These are phyloP conservation scores for Crematogaster levior DNA, from an alignment of 2,888 invertebrate species.

Conservation along the genomic window DNA sequence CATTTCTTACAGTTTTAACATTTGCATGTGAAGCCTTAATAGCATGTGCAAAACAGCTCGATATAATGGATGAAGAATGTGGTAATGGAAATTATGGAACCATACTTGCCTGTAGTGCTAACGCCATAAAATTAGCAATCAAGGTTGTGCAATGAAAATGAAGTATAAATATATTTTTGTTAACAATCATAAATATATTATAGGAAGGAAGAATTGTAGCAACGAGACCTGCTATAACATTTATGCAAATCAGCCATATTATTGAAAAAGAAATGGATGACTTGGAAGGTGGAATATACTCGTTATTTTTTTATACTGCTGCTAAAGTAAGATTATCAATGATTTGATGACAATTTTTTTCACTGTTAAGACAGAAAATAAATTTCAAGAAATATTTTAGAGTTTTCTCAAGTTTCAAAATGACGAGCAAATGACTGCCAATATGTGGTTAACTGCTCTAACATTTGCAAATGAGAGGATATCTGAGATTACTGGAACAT, in stretches of 20 bases:
- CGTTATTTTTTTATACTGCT: constrained; percentile 90
- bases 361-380: neutral
- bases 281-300: constrained; percentile 91
- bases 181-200: constrained; percentile 18
- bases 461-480: constrained; percentile 87
- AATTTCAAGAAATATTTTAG: constrained; percentile 60
- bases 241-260: constrained; percentile 86
- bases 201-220: constrained; percentile 65
- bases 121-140: constrained; percentile 72
- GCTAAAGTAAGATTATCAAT: constrained; percentile 84
- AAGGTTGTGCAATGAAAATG: constrained; percentile 61
- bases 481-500: constrained; percentile 89
- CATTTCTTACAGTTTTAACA: constrained; percentile 80
- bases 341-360: neutral
- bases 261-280: constrained; percentile 91
- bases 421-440: constrained; percentile 58
- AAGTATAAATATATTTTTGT: neutral
- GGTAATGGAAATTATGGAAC: constrained; percentile 93
- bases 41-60: constrained; percentile 88
- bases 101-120: constrained; percentile 87
- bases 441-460: constrained; percentile 87
- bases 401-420: constrained; percentile 58
- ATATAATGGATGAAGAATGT: constrained; percentile 89
- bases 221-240: constrained; percentile 63
- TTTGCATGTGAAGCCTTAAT: constrained; percentile 87